phyloP scores from a whole-genome alignment of 2,113 vertebrate genomes.

The Strigops habroptila region DNA sequence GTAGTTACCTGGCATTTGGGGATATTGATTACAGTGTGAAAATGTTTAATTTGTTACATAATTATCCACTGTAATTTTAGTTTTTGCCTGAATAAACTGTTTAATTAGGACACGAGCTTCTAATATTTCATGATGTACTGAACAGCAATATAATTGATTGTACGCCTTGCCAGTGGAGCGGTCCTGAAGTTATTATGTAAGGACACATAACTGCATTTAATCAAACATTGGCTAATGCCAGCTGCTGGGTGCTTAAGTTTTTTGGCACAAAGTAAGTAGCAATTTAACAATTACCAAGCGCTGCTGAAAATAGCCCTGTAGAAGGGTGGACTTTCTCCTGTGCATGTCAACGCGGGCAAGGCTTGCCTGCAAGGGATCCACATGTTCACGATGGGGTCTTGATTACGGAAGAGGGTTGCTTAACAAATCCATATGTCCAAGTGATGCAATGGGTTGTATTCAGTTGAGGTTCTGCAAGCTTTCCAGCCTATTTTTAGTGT shows the following conservation, averaged over 20 bases:
- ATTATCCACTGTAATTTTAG: not conserved
- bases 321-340: not conserved
- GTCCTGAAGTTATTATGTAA: not conserved
- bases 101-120: not conserved
- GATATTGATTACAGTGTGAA: not conserved
- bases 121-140: conserved; percentile 1
- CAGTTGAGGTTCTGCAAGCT: not conserved
- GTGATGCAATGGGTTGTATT: not conserved
- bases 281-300: not conserved
- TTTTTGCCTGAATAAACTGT: not conserved
- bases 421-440: not conserved
- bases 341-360: not conserved
- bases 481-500: not conserved
- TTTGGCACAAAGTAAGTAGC: not conserved
- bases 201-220: not conserved
- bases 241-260: not conserved
- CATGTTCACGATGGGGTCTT: not conserved
- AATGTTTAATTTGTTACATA: not conserved
- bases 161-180: not conserved
- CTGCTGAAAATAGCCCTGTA: not conserved
- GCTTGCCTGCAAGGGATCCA: not conserved
- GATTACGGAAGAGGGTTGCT: not conserved
- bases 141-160: not conserved
- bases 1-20: not conserved
- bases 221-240: not conserved